Evolutionary conservation across 2,888 invertebrate genomes (phyloP).

Genomic region (Neelides folsomi): DNA sequence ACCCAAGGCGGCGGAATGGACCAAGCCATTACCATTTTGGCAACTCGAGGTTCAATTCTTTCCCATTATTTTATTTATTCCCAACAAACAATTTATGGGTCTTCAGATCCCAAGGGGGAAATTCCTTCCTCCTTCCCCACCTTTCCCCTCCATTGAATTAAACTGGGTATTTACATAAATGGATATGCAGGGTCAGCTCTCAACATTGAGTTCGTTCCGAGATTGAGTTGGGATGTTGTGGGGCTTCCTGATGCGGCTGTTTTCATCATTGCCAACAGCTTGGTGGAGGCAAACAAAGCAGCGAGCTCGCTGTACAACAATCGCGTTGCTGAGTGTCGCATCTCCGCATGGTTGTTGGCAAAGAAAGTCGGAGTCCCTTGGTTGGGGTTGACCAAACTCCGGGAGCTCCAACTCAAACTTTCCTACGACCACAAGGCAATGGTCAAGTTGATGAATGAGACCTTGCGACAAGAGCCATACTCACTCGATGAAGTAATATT

Average conservation of each 20-base stretch:
- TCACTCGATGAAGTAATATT: no score
- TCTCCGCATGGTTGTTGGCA: conserved; percentile 71
- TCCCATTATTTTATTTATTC: neutral
- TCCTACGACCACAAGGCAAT: conserved; percentile 50
- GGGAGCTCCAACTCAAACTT: conserved; percentile 59
- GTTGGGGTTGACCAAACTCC: conserved; percentile 52
- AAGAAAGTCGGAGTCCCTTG: conserved; percentile 49
- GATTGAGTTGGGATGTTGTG: conserved; percentile 57
- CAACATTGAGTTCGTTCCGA: conserved; percentile 82
- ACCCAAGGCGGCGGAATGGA: conserved; percentile 99
- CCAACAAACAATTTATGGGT: neutral
- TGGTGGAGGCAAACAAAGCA: conserved; percentile 82
- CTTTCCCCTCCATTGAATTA: neutral
- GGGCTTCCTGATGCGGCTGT: conserved; percentile 63
- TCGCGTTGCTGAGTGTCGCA: conserved; percentile 83
- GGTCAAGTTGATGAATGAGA: conserved; percentile 50
- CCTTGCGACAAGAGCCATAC: conserved; percentile 54
- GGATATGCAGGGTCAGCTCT: conserved; percentile 57
- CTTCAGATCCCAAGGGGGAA: no score
- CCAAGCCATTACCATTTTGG: conserved; percentile 92
- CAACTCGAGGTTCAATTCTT: conserved; percentile 43
- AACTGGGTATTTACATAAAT: neutral
- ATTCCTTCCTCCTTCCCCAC: neutral
- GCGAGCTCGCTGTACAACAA: conserved; percentile 78
- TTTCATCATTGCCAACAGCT: conserved; percentile 87